phyloP scores from a whole-genome alignment of 2,888 invertebrate genomes.

The Catocala fraxini region DNA sequence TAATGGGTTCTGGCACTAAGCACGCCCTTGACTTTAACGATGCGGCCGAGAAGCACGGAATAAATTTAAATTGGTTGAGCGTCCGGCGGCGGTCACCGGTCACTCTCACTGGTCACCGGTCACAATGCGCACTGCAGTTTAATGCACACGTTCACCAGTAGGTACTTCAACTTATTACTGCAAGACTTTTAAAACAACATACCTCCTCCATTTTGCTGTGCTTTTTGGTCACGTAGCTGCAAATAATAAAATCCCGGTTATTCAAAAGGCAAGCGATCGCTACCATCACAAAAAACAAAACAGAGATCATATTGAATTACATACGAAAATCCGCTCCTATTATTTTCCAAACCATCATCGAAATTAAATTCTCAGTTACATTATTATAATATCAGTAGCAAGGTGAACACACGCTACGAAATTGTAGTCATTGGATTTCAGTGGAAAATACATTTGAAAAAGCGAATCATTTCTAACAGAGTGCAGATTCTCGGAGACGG shows the following conservation, averaged over 20 bases:
- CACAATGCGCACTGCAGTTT: constrained; percentile 42
- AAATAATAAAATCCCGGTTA: constrained; percentile 4
- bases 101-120: constrained; percentile 26
- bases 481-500: constrained; percentile 34
- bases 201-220: constrained; percentile 4
- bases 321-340: constrained; percentile 4
- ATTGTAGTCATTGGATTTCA: constrained; percentile 39
- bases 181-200: constrained; percentile 18
- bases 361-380: constrained; percentile 24
- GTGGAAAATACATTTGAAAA: constrained; percentile 41
- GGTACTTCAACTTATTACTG: constrained; percentile 35
- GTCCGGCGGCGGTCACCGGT: constrained; percentile 39
- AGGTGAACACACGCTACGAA: constrained; percentile 21
- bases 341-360: constrained; percentile 1
- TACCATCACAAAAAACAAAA: constrained; percentile 6
- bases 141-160: constrained; percentile 35
- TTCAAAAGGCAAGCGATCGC: constrained; percentile 4
- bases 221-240: not conserved
- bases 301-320: constrained; percentile 11
- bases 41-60: constrained; percentile 69
- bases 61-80: constrained; percentile 76
- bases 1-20: constrained; percentile 74
- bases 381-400: constrained; percentile 1
- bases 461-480: constrained; percentile 27
- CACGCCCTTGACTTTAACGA: constrained; percentile 79